Percentiles rank a stretch among this genome's conserved stretches.
phyloP scores from a whole-genome alignment of 2,113 vertebrate genomes.

The Pseudois nayaur region DNA sequence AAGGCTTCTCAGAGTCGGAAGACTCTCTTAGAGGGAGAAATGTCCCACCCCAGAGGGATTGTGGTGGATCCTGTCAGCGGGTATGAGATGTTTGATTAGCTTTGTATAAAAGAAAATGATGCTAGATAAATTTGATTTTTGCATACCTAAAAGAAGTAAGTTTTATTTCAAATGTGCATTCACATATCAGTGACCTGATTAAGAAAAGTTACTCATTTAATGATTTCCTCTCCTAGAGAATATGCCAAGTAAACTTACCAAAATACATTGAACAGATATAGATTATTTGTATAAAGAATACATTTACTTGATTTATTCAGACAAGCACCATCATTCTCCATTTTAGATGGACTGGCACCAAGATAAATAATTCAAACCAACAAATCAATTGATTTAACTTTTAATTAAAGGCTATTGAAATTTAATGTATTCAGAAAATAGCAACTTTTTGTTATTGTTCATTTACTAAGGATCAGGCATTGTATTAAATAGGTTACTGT shows the following conservation, averaged over 20 bases:
- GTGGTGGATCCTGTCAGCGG: conserved; percentile 96
- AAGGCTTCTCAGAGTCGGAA: conserved; percentile 93
- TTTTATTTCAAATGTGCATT: not conserved
- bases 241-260: not conserved
- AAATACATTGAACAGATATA: not conserved
- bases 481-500: not conserved
- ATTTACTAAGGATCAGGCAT: not conserved
- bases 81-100: conserved; percentile 75
- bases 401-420: not conserved
- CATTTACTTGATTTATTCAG: not conserved
- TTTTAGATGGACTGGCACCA: not conserved
- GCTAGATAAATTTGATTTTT: not conserved
- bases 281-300: not conserved
- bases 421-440: not conserved
- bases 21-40: conserved; percentile 94
- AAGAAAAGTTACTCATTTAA: not conserved
- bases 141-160: not conserved
- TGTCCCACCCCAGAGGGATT: conserved; percentile 97
- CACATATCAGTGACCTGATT: not conserved
- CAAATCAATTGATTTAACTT: not conserved
- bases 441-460: not conserved
- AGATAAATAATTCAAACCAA: not conserved
- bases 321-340: not conserved
- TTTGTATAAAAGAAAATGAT: not conserved
- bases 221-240: not conserved